These are phyloP conservation scores for Vollenhovia emeryi DNA, from an alignment of 1,140 invertebrate genomes.

Conservation along the genomic window DNA sequence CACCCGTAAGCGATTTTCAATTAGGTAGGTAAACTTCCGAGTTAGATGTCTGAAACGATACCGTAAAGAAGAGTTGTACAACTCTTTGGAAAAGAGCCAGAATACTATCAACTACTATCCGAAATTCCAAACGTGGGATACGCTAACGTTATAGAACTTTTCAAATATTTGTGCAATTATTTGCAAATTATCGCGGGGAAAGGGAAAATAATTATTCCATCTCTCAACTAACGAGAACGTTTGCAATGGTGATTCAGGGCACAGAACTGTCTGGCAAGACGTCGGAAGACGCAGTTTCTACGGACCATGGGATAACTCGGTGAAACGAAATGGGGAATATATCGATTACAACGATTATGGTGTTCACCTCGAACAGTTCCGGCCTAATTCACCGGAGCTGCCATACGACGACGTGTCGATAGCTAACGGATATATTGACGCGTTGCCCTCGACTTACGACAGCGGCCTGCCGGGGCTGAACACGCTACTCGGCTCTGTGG, in stretches of 20 bases:
- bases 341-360: constrained; percentile 57
- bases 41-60: background rate
- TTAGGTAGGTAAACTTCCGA: background rate
- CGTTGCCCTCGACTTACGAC: constrained; percentile 18
- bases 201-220: background rate
- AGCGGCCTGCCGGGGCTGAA: background rate
- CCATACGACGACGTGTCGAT: constrained; percentile 5
- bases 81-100: background rate
- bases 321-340: constrained; percentile 60
- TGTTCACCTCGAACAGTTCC: constrained; percentile 35
- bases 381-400: constrained; percentile 25
- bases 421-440: constrained; percentile 29
- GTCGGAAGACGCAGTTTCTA: constrained; percentile 17
- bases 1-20: background rate
- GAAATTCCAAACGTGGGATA: background rate
- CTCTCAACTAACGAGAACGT: background rate
- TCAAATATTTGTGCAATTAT: background rate
- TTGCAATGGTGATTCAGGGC: constrained; percentile 1
- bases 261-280: background rate
- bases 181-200: background rate
- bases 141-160: background rate
- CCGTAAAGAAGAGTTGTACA: background rate
- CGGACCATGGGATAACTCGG: background rate
- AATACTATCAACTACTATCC: background rate
- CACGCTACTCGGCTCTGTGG: constrained; percentile 18